Conservation (phyloP, 1,140 invertebrate species). For the Plodia interpunctella region DNA sequence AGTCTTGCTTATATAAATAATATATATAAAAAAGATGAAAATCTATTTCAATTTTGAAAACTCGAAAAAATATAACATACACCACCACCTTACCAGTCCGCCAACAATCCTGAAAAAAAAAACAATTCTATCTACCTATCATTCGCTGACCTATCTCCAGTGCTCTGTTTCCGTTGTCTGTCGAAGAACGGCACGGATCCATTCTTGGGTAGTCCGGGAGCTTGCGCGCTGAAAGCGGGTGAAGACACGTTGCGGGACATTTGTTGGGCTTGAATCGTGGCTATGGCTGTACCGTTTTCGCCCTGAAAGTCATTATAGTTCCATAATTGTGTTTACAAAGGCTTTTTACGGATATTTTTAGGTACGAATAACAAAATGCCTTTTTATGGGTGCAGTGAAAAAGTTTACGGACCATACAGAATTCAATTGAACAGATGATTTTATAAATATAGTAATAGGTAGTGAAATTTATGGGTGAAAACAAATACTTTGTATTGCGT, state of each 20-base stretch:
- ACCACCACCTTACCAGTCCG: background rate
- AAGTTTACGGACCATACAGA: no score
- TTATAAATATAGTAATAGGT: background rate
- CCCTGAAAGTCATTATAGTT: no score
- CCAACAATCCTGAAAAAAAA: slow-evolving; percentile 11
- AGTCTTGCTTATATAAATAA: no score
- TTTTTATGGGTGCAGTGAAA: no score
- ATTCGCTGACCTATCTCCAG: slow-evolving; percentile 81
- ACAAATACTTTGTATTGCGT: no score
- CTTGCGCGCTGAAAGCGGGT: slow-evolving; percentile 88
- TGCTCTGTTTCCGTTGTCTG: slow-evolving; percentile 87
- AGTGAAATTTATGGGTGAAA: background rate
- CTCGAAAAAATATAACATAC: no score
- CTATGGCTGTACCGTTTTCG: slow-evolving; percentile 63
- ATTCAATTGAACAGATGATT: no score
- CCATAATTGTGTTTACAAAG: no score
- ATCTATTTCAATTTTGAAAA: no score
- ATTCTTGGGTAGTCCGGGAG: slow-evolving; percentile 89
- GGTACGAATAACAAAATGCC: no score
- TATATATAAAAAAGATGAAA: no score
- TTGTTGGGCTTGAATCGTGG: slow-evolving; percentile 56
- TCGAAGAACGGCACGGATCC: slow-evolving; percentile 93
- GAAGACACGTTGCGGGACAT: slow-evolving; percentile 90
- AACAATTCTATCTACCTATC: slow-evolving; percentile 34
- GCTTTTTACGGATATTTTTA: no score